A percentile compares a stretch with the other conserved stretches of the same genome.
Evolutionary conservation across 2,888 invertebrate genomes (phyloP).

Genomic region (Apocheima hispidaria): DNA sequence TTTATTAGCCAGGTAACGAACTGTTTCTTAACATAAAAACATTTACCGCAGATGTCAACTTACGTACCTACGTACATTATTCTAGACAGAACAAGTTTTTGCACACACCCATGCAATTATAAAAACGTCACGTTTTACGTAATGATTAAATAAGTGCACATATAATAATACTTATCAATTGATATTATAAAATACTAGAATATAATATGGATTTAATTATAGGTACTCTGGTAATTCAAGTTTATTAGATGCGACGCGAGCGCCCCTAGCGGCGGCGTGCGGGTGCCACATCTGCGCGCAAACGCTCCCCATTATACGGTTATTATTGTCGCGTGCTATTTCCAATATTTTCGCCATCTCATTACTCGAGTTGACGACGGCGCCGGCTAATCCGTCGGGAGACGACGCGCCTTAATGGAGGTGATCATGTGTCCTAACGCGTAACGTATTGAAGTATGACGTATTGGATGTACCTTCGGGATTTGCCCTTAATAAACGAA

Average conservation of each 20-base stretch:
- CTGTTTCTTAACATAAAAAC: background rate
- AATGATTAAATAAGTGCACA: background rate
- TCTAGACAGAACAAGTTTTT: background rate
- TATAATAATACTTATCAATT: background rate
- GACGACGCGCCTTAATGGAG: constrained; percentile 78
- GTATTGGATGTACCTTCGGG: constrained; percentile 77
- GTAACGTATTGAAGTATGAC: constrained; percentile 83
- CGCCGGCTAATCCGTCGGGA: constrained; percentile 82
- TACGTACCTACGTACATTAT: background rate
- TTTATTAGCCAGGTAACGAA: background rate
- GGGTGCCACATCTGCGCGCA: constrained; percentile 65
- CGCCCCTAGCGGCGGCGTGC: constrained; percentile 67
- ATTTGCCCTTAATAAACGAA: constrained; percentile 74
- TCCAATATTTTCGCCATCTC: constrained; percentile 83
- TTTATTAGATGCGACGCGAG: constrained; percentile 51
- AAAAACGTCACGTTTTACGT: background rate
- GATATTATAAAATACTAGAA: background rate
- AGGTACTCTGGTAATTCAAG: background rate
- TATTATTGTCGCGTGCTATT: constrained; percentile 79
- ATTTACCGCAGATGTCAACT: background rate
- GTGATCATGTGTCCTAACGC: constrained; percentile 82
- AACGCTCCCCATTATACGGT: constrained; percentile 66
- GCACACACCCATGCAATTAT: background rate
- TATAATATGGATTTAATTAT: constrained; percentile 1
- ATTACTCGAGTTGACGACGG: constrained; percentile 69